phyloP scores from a whole-genome alignment of 2,888 invertebrate species.

The Drosophila austrosaltans region DNA sequence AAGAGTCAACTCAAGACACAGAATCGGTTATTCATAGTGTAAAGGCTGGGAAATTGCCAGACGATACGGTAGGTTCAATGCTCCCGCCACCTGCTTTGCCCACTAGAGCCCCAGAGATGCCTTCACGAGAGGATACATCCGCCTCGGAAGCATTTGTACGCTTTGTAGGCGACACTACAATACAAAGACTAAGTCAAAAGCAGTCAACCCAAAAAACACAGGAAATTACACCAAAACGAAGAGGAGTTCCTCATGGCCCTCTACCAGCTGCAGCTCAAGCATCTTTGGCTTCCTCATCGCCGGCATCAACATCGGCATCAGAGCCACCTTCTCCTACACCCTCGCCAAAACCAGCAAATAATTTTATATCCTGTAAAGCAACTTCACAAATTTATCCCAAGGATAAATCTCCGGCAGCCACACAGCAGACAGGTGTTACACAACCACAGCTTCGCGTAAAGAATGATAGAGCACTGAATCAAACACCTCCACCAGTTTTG shows the following conservation, averaged over 20 bases:
- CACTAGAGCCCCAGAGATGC: neutral
- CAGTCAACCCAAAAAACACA: conserved; percentile 24
- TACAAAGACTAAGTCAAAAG: conserved; percentile 73
- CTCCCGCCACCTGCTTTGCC: conserved; percentile 37
- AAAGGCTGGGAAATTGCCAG: conserved; percentile 14
- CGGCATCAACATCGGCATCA: conserved; percentile 34
- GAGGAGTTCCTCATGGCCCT: conserved; percentile 70
- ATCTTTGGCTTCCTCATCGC: conserved; percentile 31
- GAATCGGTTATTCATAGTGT: conserved; percentile 6
- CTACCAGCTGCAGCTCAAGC: conserved; percentile 61
- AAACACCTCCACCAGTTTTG: conserved; percentile 25
- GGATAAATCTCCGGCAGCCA: conserved; percentile 7
- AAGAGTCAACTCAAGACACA: conserved; percentile 20
- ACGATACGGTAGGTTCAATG: conserved; percentile 20
- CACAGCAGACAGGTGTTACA: neutral
- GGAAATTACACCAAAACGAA: conserved; percentile 58
- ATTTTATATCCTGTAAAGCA: conserved; percentile 18
- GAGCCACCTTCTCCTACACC: conserved; percentile 23
- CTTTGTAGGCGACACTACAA: conserved; percentile 80
- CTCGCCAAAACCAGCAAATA: conserved; percentile 22
- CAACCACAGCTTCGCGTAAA: conserved; percentile 45
- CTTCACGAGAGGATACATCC: conserved; percentile 16
- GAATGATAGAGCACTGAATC: conserved; percentile 42
- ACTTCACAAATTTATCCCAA: conserved; percentile 30
- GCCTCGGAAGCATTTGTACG: conserved; percentile 53